Evolutionary conservation across 2,888 invertebrate genomes (phyloP), one percentile per base, ranked within the genome.

Genomic region (Nymphalis polychloros): DNA sequence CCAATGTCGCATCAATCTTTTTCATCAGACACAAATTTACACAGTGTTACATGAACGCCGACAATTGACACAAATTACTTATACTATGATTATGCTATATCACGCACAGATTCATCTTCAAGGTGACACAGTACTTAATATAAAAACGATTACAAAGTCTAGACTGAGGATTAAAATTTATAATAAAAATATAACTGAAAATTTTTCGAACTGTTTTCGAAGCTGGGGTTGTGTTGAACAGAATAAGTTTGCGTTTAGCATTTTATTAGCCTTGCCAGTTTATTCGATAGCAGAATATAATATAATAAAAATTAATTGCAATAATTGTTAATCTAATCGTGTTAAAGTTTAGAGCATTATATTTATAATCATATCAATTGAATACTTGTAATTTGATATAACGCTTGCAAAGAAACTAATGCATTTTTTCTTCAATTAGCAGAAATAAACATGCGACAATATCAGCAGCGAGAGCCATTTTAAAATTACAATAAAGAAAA

Each of bases 1-100:
- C 46, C 55, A 59, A 67, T 59, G 48, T 59, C 63, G 57, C 52
- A 73, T 73, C 70, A 70, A 72, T 73, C 72, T 70, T 73, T 23
- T 46, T 49, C 41, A 41, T 23, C 52, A 52, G 52, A 23, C 23
- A 52, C 52, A 52, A 52, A 20, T 52, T 23, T 52, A 31, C 63
- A 63, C 65, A 49, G 23, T n/a, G 13, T 64, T 53, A 57, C 19
- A 68, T 59, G 53, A 57, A 62, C 20, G 7, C 48, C 31, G 27
- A 17, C 53, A n/a, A 17, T 57, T 41, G 31, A 20, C 35, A 35
- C 55, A 8, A 57, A 57, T 8, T 53, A 49, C 49, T 49, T 49
- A 49, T 57, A 41, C 27, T 31, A 31, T 31, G 4, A 2, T 35
- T 31, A 6, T 41, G 41, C 19, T n/a, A 13, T 19, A 7, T 19